These are phyloP conservation scores for Thalassarche chlororhynchos DNA, from an alignment of 2,113 vertebrate genomes.

Conservation along the genomic window DNA sequence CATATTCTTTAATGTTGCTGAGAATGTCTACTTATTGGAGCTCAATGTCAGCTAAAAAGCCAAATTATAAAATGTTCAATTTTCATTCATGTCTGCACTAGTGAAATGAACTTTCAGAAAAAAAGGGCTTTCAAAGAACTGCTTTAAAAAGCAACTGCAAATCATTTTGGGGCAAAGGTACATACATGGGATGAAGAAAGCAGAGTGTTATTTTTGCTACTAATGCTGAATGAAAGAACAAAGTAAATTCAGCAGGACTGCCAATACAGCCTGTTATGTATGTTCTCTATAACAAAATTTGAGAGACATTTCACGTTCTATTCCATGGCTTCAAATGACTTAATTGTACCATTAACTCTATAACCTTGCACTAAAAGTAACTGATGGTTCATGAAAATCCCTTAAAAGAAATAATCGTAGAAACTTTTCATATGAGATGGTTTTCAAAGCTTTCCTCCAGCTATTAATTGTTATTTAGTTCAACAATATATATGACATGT, in stretches of 20 bases:
- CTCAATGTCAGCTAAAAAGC: background rate
- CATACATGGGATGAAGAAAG: background rate
- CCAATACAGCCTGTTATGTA: background rate
- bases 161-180: background rate
- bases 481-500: background rate
- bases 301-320: background rate
- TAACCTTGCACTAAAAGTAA: background rate
- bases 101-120: background rate
- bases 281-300: background rate
- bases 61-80: background rate
- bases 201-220: background rate
- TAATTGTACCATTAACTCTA: background rate
- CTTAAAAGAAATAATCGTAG: background rate
- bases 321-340: background rate
- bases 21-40: background rate
- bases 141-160: background rate
- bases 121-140: background rate
- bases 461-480: slow-evolving; percentile 7
- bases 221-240: background rate
- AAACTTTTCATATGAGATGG: background rate
- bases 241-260: background rate
- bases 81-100: background rate
- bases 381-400: background rate
- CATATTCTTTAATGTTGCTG: background rate
- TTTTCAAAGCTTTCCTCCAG: background rate